Conservation (phyloP, 2,113 vertebrate genomes). For the Odontesthes bonariensis region DNA sequence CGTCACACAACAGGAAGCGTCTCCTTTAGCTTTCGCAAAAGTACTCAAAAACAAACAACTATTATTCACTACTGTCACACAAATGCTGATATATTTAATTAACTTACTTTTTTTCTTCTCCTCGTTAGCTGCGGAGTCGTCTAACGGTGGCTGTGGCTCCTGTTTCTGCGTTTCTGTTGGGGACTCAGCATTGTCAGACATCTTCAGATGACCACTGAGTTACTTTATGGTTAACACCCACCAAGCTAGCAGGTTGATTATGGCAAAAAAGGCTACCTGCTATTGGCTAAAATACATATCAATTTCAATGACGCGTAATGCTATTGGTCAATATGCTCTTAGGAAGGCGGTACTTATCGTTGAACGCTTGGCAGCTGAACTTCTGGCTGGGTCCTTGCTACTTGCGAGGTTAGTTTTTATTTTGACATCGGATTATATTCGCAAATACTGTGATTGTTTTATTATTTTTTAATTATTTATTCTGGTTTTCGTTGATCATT, state of each 20-base stretch:
- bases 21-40: slow-evolving; percentile 4
- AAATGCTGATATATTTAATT: neutral
- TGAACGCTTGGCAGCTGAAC: slow-evolving; percentile 1
- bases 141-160: slow-evolving; percentile 68
- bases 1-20: slow-evolving; percentile 50
- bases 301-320: neutral
- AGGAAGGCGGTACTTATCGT: neutral
- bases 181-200: slow-evolving; percentile 84
- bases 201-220: slow-evolving; percentile 55
- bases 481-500: neutral
- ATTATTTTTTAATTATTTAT: neutral
- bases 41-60: neutral
- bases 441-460: neutral
- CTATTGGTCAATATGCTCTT: slow-evolving; percentile 46
- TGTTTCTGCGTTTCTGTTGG: slow-evolving; percentile 82
- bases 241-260: accelerated
- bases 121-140: slow-evolving; percentile 67
- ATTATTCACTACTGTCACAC: neutral
- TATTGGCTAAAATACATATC: slow-evolving; percentile 58
- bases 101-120: slow-evolving; percentile 86
- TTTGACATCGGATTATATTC: neutral
- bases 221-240: neutral
- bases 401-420: slow-evolving; percentile 45
- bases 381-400: neutral
- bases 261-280: neutral